Evolutionary conservation across 1,140 invertebrate genomes (phyloP), one percentile per base, ranked within the genome.

Genomic region (Caenorhabditis tropicalis): DNA sequence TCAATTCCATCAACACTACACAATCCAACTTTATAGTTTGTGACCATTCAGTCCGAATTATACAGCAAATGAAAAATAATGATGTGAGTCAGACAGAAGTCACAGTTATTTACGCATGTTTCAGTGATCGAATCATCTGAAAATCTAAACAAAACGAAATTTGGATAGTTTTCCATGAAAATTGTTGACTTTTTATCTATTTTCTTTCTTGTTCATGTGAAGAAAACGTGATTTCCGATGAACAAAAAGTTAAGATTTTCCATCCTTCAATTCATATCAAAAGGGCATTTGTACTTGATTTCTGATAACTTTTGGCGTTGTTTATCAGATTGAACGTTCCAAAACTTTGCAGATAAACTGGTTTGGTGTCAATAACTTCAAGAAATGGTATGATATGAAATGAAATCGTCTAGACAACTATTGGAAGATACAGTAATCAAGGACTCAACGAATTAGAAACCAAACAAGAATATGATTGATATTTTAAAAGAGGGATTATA

Each of bases 61-160:
- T 65, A 65, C 58, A 21, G 16, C 29, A 65, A 65, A 7, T 12
- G 3, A n/a, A 24, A 15, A 36, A 65, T 65, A 65, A 65, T 65
- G 58, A 65, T n/a, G 58, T 39, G 58, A 65, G 31, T 36, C 58
- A 65, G 58, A n/a, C 7, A 39, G 58, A 65, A 65, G 31, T 33
- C 58, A 65, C 58, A 65, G 27, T 65, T 65, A n/a, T n/a, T n/a
- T n/a, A n/a, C n/a, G n/a, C n/a, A n/a, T 6, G 58, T 16, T 2
- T 65, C n/a, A 21, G 16, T 21, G 4, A 51, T 16, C 5, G 6
- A 9, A 3, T 19, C 19, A 4, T 51, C 16, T 51, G 49, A n/a
- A n/a, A n/a, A 7, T 51, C 39, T 43, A 12, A 12, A 43, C 49
- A 51, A 51, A n/a, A 51, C 49, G 19, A 51, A 5, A 43, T 43